Evolutionary conservation across 2,113 vertebrate species (phyloP).

Genomic region (Chinchilla lanigera): DNA sequence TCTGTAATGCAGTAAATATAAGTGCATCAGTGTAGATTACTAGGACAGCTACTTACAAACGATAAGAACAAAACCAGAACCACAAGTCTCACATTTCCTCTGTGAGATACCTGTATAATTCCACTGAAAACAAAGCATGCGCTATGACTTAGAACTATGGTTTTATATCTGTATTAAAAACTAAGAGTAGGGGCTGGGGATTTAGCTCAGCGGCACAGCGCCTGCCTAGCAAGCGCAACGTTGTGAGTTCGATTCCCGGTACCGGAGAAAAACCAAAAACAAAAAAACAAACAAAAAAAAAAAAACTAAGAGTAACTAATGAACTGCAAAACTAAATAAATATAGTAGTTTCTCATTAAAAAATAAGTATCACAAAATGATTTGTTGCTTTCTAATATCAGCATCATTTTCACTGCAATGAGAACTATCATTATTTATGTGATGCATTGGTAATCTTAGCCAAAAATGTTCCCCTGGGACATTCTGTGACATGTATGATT

Average conservation of each 20-base stretch:
- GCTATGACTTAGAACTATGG: neutral
- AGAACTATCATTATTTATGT: neutral
- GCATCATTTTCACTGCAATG: constrained; percentile 29
- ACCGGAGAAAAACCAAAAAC: too few relatives aligned
- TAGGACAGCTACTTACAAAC: neutral
- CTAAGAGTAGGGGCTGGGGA: too few relatives aligned
- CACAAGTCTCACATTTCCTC: neutral
- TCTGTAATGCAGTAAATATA: neutral
- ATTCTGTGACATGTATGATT: neutral
- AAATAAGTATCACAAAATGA: neutral
- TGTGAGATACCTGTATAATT: neutral
- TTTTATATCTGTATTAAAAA: neutral
- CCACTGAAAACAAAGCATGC: neutral
- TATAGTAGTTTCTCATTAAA: neutral
- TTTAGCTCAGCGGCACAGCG: too few relatives aligned
- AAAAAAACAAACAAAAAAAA: too few relatives aligned
- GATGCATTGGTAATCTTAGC: neutral
- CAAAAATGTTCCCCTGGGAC: neutral
- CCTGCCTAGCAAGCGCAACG: too few relatives aligned
- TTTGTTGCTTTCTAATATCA: constrained; percentile 4
- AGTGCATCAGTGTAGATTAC: neutral
- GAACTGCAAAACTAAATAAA: neutral
- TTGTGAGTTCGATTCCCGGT: too few relatives aligned
- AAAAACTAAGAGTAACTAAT: neutral
- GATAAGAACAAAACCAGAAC: neutral